Evolutionary conservation across 2,113 vertebrate genomes (phyloP).

Genomic region (Sapajus apella): DNA sequence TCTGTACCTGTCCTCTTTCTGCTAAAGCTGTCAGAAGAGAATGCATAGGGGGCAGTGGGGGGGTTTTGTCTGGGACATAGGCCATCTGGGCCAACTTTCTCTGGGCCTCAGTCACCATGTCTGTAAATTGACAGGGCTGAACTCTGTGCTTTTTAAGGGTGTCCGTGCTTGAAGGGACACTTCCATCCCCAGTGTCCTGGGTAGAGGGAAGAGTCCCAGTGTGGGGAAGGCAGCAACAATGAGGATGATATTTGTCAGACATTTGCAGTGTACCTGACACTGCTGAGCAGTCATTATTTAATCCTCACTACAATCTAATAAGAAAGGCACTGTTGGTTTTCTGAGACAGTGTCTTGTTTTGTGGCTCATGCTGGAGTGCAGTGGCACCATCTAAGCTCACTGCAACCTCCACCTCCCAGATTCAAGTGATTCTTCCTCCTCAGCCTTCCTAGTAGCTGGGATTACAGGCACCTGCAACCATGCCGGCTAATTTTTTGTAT

Average conservation of each 20-base stretch:
- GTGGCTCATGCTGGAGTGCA: too few species aligned
- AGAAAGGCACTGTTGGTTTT: not conserved
- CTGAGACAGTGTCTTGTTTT: too few species aligned
- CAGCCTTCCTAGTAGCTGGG: too few species aligned
- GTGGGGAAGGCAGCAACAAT: not conserved
- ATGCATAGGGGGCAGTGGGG: rapidly evolving
- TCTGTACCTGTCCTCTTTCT: not conserved
- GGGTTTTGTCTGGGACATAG: not conserved
- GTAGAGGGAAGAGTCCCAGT: not conserved
- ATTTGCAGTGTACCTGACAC: not conserved
- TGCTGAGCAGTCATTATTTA: not conserved
- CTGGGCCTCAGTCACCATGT: not conserved
- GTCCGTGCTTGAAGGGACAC: not conserved
- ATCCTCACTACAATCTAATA: not conserved
- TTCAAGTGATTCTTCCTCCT: too few species aligned
- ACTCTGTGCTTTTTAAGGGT: not conserved
- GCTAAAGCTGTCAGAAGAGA: not conserved
- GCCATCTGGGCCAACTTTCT: not conserved
- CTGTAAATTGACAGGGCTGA: not conserved
- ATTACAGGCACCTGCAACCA: too few species aligned
- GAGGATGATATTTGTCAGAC: not conserved
- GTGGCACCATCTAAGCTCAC: too few species aligned
- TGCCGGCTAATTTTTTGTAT: too few species aligned
- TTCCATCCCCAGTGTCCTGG: not conserved
- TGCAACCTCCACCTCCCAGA: too few species aligned